Evolutionary conservation across 2,888 invertebrate species (phyloP), one percentile per base, ranked within the genome.

Genomic region (Ametastegia equiseti): DNA sequence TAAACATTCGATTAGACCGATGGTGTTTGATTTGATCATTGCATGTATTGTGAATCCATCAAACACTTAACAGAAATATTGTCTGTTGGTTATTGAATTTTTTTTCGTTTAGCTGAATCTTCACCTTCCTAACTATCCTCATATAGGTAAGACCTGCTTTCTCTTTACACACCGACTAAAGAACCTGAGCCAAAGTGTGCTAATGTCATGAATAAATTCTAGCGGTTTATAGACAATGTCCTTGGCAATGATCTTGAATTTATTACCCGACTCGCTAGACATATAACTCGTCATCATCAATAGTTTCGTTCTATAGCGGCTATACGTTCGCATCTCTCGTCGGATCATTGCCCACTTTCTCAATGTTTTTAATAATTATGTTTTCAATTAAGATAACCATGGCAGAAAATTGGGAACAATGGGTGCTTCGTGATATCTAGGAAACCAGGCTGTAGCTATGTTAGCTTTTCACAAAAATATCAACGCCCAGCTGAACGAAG

Each of bases 191-290:
- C 7, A n/a, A 45, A 36, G 33, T 54, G 36, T 54, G 50, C 75
- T 23, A 50, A 75, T 54, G 9, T 23, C 15, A 2, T 36, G 19
- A 75, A 6, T 19, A 2, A 19, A 4, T 9, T 36, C 36, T 50
- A 54, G 54, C 36, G 19, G 36, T 36, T 54, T 54, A 7, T 54
- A 30, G 75, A 19, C 15, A 75, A 54, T 23, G 54, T n/a, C 75
- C 75, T 75, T 75, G 75, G 54, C 54, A 33, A 75, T 75, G 75
- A 75, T 75, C 75, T 75, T 75, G 75, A 54, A 75, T 54, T 33
- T 23, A 19, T 19, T 36, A 5, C 75, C 36, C 33, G 11, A 54
- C 13, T 50, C 11, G 15, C 19, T 7, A 69, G 15, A 15, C 30
- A n/a, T 45, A 23, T 15, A 27, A n/a, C n/a, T 73, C 47, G 47